These are phyloP conservation scores for Drosophila funebris DNA, from an alignment of 1,140 invertebrate genomes.

Conservation along the genomic window DNA sequence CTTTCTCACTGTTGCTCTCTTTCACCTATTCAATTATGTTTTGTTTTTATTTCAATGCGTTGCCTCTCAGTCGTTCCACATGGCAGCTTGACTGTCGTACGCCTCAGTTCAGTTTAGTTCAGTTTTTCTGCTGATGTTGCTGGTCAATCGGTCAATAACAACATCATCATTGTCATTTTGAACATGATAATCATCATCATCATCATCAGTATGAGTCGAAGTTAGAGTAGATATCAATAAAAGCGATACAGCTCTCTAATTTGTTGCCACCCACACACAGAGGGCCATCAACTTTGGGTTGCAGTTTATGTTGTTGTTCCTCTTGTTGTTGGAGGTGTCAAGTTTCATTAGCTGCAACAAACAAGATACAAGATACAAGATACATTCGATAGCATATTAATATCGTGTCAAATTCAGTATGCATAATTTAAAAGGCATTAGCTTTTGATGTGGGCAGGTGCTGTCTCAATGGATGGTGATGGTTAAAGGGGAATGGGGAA, in stretches of 20 bases:
- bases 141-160: constrained; percentile 47
- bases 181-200: constrained; percentile 1
- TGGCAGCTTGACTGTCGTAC: constrained; percentile 52
- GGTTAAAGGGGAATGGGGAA: not conserved
- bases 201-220: constrained; percentile 11
- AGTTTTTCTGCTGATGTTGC: constrained; percentile 11
- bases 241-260: constrained; percentile 40
- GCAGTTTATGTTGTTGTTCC: not conserved
- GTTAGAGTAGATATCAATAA: constrained; percentile 46
- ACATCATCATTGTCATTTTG: constrained; percentile 11
- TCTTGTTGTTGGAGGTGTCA: constrained; percentile 49
- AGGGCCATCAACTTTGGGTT: constrained; percentile 30
- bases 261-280: constrained; percentile 46
- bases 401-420: constrained; percentile 35
- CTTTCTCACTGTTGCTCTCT: constrained; percentile 3
- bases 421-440: constrained; percentile 44
- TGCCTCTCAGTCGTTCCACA: constrained; percentile 50
- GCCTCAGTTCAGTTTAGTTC: constrained; percentile 30
- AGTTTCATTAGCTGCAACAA: constrained; percentile 70
- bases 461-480: not conserved
- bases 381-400: constrained; percentile 43
- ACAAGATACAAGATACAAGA: constrained; percentile 52
- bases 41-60: constrained; percentile 19
- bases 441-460: constrained; percentile 36
- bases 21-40: constrained; percentile 6